Evolutionary conservation across 2,888 invertebrate genomes (phyloP), one percentile per base, ranked within the genome.

Genomic region (Meta bourneti): DNA sequence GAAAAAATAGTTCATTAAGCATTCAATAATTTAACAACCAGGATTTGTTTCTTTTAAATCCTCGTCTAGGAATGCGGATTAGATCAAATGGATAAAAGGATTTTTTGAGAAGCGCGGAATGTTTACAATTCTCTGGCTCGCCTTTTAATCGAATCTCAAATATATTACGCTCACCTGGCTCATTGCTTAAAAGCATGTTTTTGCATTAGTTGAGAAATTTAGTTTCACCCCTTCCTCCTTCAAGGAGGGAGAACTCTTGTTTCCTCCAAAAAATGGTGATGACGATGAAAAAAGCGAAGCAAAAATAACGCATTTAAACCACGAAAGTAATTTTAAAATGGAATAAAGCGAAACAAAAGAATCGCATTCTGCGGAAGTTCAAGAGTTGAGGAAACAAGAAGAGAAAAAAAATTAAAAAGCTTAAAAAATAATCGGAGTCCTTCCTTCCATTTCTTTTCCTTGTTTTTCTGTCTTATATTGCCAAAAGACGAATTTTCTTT

Each of bases 251-350:
- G 79, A 34, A 34, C 61, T 61, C 61, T 61, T 61, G 19, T 79
- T 61, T 34, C 20, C 52, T 74, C 81, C 34, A 74, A 86, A 80
- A 81, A 86, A 77, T 82, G 61, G 81, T 20, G 81, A 91, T 86
- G 86, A 91, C 79, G 48, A 61, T 83, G 85, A 81, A 61, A 90
- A 34, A 80, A 78, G 71, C 77, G 54, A 81, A 90, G 72, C 69
- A 85, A 75, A 72, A 84, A 79, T 51, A 70, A 84, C 79, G 69
- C 77, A 79, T 90, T 90, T 90, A 85, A 90, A 85, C 85, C 82
- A 71, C 82, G 71, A 86, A 86, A 91, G 90, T 86, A 86, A 78
- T 90, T 90, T 91, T 91, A 82, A 91, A 87, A 87, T 82, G 82
- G 81, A 91, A 90, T 80, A 80, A 80, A 90, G 16, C 75, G 49